Conservation (phyloP, 2,888 invertebrate species). For the Chaetogeoica ovagalla region DNA sequence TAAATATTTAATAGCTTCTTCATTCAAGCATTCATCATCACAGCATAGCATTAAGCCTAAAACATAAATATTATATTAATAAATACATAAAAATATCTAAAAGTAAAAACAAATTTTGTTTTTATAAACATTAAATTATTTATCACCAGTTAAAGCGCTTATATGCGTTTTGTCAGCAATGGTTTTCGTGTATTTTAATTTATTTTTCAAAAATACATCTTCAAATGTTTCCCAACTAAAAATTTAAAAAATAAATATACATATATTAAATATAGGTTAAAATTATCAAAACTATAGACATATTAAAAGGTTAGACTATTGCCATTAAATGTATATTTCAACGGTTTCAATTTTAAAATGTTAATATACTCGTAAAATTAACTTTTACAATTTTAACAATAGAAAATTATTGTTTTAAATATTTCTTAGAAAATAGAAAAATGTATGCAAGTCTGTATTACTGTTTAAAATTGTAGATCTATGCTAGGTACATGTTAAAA, state of each 20-base stretch:
- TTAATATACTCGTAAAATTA: too few relatives aligned
- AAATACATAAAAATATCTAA: background rate
- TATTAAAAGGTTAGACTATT: background rate
- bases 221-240: slow-evolving; percentile 4
- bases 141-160: slow-evolving; percentile 44
- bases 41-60: slow-evolving; percentile 44
- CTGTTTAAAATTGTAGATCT: too few relatives aligned
- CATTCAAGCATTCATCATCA: slow-evolving; percentile 14
- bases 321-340: too few relatives aligned
- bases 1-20: slow-evolving; percentile 3
- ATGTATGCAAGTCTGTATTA: too few relatives aligned
- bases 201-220: background rate
- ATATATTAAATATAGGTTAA: background rate
- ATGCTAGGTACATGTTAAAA: too few relatives aligned
- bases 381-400: too few relatives aligned
- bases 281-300: background rate
- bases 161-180: slow-evolving; percentile 14
- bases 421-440: too few relatives aligned
- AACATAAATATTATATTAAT: background rate
- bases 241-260: background rate
- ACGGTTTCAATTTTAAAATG: too few relatives aligned
- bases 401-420: too few relatives aligned
- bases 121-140: background rate
- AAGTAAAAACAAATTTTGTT: background rate
- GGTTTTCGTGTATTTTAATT: background rate